Base-by-base conservation (phyloP, 2,113 vertebrate species). In the Podilymbus podiceps region DNA sequence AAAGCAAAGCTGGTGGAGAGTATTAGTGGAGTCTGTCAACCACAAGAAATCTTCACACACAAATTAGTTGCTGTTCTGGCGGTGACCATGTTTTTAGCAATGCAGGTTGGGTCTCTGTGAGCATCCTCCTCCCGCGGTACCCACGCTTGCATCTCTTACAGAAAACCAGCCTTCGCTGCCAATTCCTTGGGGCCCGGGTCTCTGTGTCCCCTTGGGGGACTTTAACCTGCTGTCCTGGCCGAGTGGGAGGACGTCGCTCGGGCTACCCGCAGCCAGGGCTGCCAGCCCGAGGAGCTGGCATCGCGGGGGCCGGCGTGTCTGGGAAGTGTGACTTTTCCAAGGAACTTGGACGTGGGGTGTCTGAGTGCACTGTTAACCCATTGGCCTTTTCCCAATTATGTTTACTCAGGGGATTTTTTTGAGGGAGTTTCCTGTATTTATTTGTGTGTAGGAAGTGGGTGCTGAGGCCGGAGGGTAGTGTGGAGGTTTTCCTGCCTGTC, bases 281-380 rank as follows among this genome's bases (percentile, higher is more conserved):
- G 23, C 14, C 33, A 1, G 9, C 58, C 12, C 16, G 78, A 53
- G 86, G 31, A 66, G 55, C 64, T 68, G 68, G 27, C 31, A 7
- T 8, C 0, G 7, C 53, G 64, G 5, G 5, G 58, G 8, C 46
- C 44, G 12, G 19, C 7, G 2, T 66, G 58, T 15, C 22, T 83
- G 53, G 58, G 8, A 53, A 24, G 44, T 10, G 11, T 18, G 30
- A 14, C 2, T 76, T 94, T 64, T 60, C 53, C 58, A 19, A 7
- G 40, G 1, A 88, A 4, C 17, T 12, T 19, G 52, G 35, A 3
- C 38, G 6, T 0, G 0, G 42, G 15, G 22, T 77, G 66, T 4
- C 35, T 0, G 2, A 55, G 15, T 17, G 21, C 11, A 1, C 59
- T 33, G 1, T 47, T 67, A 30, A 33, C n/a, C n/a, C 42, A 0